Percentiles rank a stretch among this genome's conserved stretches.
These are phyloP conservation scores for Acanthurus lineatus DNA, from an alignment of 2,797 vertebrate species.

Conservation along the genomic window DNA sequence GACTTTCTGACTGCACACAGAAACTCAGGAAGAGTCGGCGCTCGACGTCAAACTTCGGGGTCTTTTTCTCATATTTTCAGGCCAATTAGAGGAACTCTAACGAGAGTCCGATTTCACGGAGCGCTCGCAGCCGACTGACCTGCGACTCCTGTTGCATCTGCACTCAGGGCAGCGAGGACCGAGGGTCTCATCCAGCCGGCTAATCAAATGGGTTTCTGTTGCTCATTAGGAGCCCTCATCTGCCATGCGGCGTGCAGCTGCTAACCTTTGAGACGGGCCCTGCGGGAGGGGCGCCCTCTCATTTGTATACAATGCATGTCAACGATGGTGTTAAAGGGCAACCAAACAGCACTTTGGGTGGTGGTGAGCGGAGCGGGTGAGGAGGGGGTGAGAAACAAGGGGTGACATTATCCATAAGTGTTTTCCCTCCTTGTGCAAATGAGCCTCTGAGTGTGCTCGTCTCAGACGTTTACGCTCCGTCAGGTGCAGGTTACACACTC, in stretches of 20 bases:
- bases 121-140: conserved; percentile 11
- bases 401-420: conserved; percentile 44
- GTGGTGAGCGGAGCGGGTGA: neutral
- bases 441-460: conserved; percentile 9
- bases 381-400: conserved; percentile 56
- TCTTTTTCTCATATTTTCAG: neutral
- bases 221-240: conserved; percentile 73
- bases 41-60: neutral
- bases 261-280: conserved; percentile 72
- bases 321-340: conserved; percentile 65
- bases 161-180: neutral
- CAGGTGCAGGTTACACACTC: conserved; percentile 14
- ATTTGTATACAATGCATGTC: conserved; percentile 73
- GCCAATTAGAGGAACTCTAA: conserved; percentile 25
- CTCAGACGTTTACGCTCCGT: conserved; percentile 12
- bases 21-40: neutral
- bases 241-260: conserved; percentile 61
- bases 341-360: conserved; percentile 47
- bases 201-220: conserved; percentile 55
- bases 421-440: conserved; percentile 30
- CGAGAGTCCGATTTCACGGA: conserved; percentile 16
- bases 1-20: no score
- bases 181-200: conserved; percentile 38
- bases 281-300: conserved; percentile 51
- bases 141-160: conserved; percentile 17